Conservation (phyloP, 2,113 vertebrate genomes). For the Gopherus evgoodei region DNA sequence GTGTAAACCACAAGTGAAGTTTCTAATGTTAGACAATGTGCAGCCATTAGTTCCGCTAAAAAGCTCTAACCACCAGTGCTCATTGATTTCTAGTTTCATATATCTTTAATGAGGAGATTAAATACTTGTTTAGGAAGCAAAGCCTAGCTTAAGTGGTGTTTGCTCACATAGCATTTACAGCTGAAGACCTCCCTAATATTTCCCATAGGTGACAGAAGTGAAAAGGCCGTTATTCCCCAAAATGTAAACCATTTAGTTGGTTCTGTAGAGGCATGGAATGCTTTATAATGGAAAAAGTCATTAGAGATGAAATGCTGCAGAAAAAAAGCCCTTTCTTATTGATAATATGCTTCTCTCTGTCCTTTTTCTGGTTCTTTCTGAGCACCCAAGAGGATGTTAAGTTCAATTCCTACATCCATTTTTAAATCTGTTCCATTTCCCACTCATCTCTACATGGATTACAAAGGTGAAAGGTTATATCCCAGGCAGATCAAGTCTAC, state of each 20-base stretch:
- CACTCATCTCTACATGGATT: background rate
- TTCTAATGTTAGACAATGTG: slow-evolving; percentile 94
- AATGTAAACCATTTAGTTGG: slow-evolving; percentile 39
- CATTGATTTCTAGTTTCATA: slow-evolving; percentile 99
- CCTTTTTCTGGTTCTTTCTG: background rate
- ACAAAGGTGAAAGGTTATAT: background rate
- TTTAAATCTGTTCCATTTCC: background rate
- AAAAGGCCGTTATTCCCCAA: slow-evolving; percentile 53
- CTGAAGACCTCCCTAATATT: slow-evolving; percentile 85
- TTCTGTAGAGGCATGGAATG: slow-evolving; percentile 31
- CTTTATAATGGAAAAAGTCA: slow-evolving; percentile 32
- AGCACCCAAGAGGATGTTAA: background rate
- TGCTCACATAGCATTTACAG: slow-evolving; percentile 79
- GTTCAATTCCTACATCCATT: background rate
- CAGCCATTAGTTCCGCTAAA: slow-evolving; percentile 90
- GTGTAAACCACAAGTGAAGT: slow-evolving; percentile 88
- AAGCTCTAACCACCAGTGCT: slow-evolving; percentile 87
- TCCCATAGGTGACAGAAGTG: slow-evolving; percentile 79
- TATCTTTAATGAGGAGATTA: slow-evolving; percentile 99
- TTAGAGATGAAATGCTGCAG: slow-evolving; percentile 50
- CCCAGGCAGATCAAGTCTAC: background rate
- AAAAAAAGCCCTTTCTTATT: background rate
- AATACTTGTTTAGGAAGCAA: slow-evolving; percentile 98
- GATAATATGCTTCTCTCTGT: slow-evolving; percentile 1
- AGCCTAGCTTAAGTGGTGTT: slow-evolving; percentile 89